Base-by-base conservation (phyloP, 2,888 invertebrate genomes). In the Icerya purchasi region DNA sequence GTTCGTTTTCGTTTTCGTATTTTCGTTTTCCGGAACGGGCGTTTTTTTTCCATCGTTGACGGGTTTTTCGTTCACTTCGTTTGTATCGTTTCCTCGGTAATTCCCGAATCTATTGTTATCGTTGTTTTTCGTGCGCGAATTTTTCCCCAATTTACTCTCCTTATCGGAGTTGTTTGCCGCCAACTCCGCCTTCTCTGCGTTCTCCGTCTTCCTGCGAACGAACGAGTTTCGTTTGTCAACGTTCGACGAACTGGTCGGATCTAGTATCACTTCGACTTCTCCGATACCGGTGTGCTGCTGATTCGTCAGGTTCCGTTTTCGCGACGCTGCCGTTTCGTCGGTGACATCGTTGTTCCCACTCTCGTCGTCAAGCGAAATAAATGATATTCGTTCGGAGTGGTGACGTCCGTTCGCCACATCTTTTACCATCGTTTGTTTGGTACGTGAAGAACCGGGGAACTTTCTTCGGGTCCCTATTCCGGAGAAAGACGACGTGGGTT, bases 251-350 rank as follows among this genome's bases (percentile, higher is more conserved):
- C 61, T 62, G 20, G 62, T 69, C 1, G 68, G 59, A 8, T 72
- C 72, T 0, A 69, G 63, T 1, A 73, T 68, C 0, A 72, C 71
- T 62, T 72, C 72, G 0, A 72, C 72, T 18, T 71, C 65, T 0
- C 73, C 73, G 1, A 72, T 61, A 3, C 63, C 22, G 64, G 63
- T 49, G n/a, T n/a, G n/a, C 63, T 53, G n/a, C 65, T 62, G 3
- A 64, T 65, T 56, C 62, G 62, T 65, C 65, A 65, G 2, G 65
- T 65, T 51, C 64, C 65, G 22, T 64, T 64, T 3, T 54, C 54
- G 60, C 18, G 61, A 2, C n/a, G 10, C 18, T 20, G 22, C 25
- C 24, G 36, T 3, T 21, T 2, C n/a, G 59, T 24, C 22, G 54
- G n/a, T 22, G 25, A 20, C n/a, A 5, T 50, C 18, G 25, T 58